Evolutionary conservation across 1,140 invertebrate species (phyloP).

Genomic region (Teleopsis dalmanni): DNA sequence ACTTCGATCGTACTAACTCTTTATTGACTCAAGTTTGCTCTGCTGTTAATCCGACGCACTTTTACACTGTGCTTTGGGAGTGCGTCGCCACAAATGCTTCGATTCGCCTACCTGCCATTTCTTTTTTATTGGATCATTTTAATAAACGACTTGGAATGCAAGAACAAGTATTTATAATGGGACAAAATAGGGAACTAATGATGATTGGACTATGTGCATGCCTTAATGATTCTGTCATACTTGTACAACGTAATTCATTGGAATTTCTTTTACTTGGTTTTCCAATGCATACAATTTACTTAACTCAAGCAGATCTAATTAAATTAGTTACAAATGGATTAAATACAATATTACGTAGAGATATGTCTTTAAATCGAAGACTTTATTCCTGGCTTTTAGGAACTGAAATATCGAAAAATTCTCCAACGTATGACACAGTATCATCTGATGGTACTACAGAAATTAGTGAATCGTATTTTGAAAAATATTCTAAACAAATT

Average conservation of each 20-base stretch:
- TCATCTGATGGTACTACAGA: conserved; percentile 29
- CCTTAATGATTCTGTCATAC: conserved; percentile 71
- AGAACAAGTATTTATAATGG: conserved; percentile 80
- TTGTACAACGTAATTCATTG: conserved; percentile 81
- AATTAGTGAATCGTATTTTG: conserved; percentile 60
- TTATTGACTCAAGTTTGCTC: conserved; percentile 70
- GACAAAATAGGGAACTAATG: conserved; percentile 78
- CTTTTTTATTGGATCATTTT: conserved; percentile 74
- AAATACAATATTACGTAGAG: conserved; percentile 75
- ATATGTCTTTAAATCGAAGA: conserved; percentile 86
- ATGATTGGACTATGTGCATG: conserved; percentile 47
- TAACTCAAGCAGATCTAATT: conserved; percentile 67
- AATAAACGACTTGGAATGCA: conserved; percentile 75
- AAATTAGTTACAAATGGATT: conserved; percentile 72
- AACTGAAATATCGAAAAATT: conserved; percentile 57
- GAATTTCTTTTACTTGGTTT: conserved; percentile 80
- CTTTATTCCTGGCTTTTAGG: conserved; percentile 79
- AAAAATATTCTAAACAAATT: conserved; percentile 63
- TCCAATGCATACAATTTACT: conserved; percentile 75
- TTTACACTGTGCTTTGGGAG: conserved; percentile 87
- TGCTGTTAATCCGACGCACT: conserved; percentile 69
- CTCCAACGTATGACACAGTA: conserved; percentile 44
- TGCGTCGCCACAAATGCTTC: conserved; percentile 73
- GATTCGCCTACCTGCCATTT: conserved; percentile 77
- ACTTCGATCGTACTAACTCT: conserved; percentile 73